Base-by-base conservation (phyloP, 1,140 invertebrate species). In the Rhagoletis zephyria region DNA sequence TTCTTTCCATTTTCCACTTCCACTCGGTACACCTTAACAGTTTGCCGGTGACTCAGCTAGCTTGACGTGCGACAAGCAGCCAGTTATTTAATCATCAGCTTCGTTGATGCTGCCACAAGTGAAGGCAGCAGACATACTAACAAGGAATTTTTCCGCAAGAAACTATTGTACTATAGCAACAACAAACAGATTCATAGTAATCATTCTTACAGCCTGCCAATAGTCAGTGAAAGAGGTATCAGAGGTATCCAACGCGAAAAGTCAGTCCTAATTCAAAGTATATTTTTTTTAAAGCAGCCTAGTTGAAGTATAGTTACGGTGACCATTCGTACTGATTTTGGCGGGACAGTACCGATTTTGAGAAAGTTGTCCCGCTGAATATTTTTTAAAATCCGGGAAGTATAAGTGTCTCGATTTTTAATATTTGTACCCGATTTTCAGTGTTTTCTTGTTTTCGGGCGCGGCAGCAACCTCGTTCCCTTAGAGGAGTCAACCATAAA, bases 31-130 rank as follows among this genome's bases (percentile, higher is more conserved):
- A 56, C 10, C 64, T 65, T 12, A 40, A 1, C 40, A 2, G 3
- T 74, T 51, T 5, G 14, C 40, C 42, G 45, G 42, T n/a, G 40
- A 70, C 12, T n/a, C 1, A 67, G 30, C 48, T 10, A 1, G 19
- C 74, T 5, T 56, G 45, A 6, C 16, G 74, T 81, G n/a, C 51
- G 74, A 81, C 74, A 51, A 30, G 74, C 48, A 81, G 48, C 16
- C 74, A 51, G 74, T 81, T 81, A 81, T 56, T 81, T 81, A 81
- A 81, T 81, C 74, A 81, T 81, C 74, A 81, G 74, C 74, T 81
- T 81, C 74, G 51, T 10, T 56, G 48, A 59, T 9, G 74, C 45
- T 56, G n/a, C 56, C 74, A 56, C 48, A 81, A 81, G 14, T 56
- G 74, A 81, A 81, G 42, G 10, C 45, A 81, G 48, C 16, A 56